Evolutionary conservation across 2,888 invertebrate genomes (phyloP).

Genomic region (Sinodicranocentrus sp.): DNA sequence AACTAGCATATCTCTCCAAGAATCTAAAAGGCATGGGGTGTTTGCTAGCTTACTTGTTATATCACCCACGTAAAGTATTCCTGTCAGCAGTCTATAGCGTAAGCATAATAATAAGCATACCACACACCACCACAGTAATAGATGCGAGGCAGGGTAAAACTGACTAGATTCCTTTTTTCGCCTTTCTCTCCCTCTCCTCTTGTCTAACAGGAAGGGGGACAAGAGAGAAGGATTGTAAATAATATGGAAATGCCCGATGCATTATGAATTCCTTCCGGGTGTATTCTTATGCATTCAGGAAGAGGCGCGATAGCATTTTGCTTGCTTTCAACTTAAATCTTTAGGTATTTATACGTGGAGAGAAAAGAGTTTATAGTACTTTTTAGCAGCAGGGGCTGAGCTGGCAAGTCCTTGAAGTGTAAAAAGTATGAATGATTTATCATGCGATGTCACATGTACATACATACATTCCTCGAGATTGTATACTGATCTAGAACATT

Average conservation of each 20-base stretch:
- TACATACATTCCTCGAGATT: slow-evolving; percentile 32
- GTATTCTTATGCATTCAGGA: slow-evolving; percentile 70
- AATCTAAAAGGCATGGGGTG: slow-evolving; percentile 11
- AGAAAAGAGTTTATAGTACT: slow-evolving; percentile 64
- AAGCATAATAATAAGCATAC: slow-evolving; percentile 56
- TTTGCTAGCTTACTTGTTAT: background rate
- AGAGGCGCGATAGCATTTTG: slow-evolving; percentile 68
- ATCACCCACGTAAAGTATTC: slow-evolving; percentile 45
- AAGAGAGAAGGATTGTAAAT: slow-evolving; percentile 65
- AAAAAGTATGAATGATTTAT: slow-evolving; percentile 70
- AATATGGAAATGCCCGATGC: slow-evolving; percentile 70
- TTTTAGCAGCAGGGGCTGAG: slow-evolving; percentile 69
- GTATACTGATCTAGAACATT: background rate
- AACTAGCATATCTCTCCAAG: slow-evolving; percentile 32
- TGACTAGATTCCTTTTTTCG: slow-evolving; percentile 26
- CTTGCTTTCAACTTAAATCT: slow-evolving; percentile 57
- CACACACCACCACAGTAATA: slow-evolving; percentile 59
- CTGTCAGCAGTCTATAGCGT: slow-evolving; percentile 58
- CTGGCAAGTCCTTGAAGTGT: slow-evolving; percentile 70
- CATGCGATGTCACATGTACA: slow-evolving; percentile 68
- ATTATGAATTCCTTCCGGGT: slow-evolving; percentile 70
- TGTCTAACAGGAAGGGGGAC: slow-evolving; percentile 63
- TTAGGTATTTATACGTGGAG: slow-evolving; percentile 54
- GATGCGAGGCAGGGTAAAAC: slow-evolving; percentile 36
- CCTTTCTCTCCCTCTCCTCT: slow-evolving; percentile 20